Conservation (phyloP, 1,140 invertebrate genomes). For the Lepidurus packardi region DNA sequence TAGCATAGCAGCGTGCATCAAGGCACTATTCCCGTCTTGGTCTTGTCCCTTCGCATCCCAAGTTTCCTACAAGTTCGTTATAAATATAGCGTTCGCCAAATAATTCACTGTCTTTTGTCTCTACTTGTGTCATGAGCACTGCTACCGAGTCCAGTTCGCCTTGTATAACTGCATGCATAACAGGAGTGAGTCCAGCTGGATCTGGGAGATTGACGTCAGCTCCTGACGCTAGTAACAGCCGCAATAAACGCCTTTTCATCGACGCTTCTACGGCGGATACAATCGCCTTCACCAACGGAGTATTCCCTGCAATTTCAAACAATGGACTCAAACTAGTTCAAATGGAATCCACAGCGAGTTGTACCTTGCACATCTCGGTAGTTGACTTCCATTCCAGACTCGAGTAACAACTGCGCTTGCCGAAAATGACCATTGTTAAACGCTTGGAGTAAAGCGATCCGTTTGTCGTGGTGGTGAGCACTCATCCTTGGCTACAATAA, state of each 20-base stretch:
- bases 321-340: not conserved
- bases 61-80: not conserved
- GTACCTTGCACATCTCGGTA: not conserved
- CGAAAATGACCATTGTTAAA: not conserved
- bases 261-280: not conserved
- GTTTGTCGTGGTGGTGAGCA: not conserved
- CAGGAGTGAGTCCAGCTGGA: not conserved
- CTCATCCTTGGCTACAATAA: not conserved
- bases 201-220: slow-evolving; percentile 18
- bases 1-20: slow-evolving; percentile 4
- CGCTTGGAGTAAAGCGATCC: not conserved
- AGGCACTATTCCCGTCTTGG: not conserved
- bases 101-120: not conserved
- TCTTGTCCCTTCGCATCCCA: slow-evolving; percentile 12
- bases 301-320: not conserved
- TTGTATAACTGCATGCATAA: not conserved
- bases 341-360: not conserved
- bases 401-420: not conserved
- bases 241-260: slow-evolving; percentile 9
- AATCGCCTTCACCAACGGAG: not conserved
- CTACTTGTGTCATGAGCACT: not conserved
- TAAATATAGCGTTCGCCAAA: not conserved
- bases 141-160: not conserved
- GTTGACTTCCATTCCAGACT: slow-evolving; percentile 1
- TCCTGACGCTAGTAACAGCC: not conserved